Base-by-base conservation (phyloP, 2,113 vertebrate species). In the Eolophus roseicapilla region DNA sequence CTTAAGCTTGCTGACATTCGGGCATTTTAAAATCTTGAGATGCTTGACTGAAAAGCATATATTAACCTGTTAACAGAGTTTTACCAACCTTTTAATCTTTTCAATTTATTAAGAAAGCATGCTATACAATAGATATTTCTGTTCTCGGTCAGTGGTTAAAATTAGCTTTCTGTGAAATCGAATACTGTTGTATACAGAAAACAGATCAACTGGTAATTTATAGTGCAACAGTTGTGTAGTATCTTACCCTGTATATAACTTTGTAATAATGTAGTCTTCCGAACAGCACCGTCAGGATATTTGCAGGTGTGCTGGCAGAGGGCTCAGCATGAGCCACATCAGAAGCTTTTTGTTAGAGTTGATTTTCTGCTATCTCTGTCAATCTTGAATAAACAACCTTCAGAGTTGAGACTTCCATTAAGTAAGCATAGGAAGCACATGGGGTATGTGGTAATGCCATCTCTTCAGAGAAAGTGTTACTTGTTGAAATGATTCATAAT, bases 271-370 rank as follows among this genome's bases (percentile, higher is more conserved):
- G 35, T 28, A 76, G 19, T 91, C 50, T 91, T 41, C 79, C 17
- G 7, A 86, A 31, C 71, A 87, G 94, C 53, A 59, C 33, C 11
- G 19, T 39, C 10, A 41, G 24, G 73, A 1, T 63, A 43, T 87
- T 78, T 95, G 65, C 90, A 73, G 86, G 86, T 96, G 94, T 76
- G 41, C 92, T 97, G 97, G 95, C 94, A 77, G 9, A 19, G 82
- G 79, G 77, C 90, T 95, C 82, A 82, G 84, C 64, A 90, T 1
- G 9, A 95, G 90, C 78, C 28, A 53, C 86, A 63, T 73, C 65
- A 92, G 89, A 78, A 86, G 86, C 90, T 91, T 90, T 93, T 53
- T 70, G 24, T 81, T 86, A 65, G 67, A 85, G 93, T 88, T 85
- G 82, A 84, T 70, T 50, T 93, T 69, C 90, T 96, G 84, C 83